These are phyloP conservation scores for Seriola dumerili DNA, from an alignment of 2,113 vertebrate species.

Conservation along the genomic window DNA sequence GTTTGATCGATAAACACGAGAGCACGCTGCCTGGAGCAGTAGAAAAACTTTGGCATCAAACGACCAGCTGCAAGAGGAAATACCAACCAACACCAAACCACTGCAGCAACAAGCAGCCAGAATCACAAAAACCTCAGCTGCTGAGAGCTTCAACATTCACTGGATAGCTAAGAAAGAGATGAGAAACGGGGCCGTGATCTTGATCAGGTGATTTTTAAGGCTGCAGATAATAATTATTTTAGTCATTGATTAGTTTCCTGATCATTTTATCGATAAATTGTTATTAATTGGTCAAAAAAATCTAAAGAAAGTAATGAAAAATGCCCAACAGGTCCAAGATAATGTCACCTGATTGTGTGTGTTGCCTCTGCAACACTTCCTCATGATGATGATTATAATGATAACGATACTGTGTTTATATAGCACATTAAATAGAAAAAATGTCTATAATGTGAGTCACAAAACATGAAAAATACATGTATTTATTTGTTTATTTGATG, in stretches of 20 bases:
- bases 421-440: no score
- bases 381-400: no score
- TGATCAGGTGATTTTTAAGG: neutral
- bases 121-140: constrained; percentile 15
- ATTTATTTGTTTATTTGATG: no score
- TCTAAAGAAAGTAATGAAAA: neutral
- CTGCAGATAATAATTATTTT: neutral
- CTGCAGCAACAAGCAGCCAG: constrained; percentile 15
- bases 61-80: constrained; percentile 27
- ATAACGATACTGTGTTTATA: no score
- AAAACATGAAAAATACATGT: no score
- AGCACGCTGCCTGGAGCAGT: neutral
- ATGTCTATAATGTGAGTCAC: no score
- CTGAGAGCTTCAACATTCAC: neutral
- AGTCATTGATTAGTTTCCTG: neutral
- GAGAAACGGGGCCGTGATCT: neutral
- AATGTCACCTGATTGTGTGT: no score
- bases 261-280: neutral
- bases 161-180: neutral
- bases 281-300: neutral
- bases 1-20: neutral
- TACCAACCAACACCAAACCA: constrained; percentile 26
- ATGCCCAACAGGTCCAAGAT: no score
- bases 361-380: no score
- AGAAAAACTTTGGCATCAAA: neutral